Conservation (phyloP, 2,113 vertebrate genomes). For the Megaleporinus macrocephalus region DNA sequence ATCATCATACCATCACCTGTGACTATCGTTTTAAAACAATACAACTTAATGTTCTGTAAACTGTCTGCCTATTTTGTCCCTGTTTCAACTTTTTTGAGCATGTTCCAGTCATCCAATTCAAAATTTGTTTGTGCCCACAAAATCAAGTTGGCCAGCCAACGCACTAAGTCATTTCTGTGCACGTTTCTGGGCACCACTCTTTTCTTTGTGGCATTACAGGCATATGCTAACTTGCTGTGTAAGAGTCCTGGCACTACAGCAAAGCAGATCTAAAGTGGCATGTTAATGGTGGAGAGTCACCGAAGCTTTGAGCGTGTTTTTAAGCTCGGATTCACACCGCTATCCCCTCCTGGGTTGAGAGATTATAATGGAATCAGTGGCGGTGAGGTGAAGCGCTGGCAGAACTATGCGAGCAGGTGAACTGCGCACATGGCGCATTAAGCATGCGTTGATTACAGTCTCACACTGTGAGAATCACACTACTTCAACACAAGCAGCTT, state of each 20-base stretch:
- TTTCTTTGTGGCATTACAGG: background rate
- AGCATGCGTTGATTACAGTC: slow-evolving; percentile 43
- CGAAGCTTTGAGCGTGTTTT: background rate
- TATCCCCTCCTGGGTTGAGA: background rate
- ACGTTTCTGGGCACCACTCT: background rate
- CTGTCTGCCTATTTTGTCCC: too few relatives aligned
- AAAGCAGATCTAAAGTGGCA: background rate
- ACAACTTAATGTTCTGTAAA: too few relatives aligned
- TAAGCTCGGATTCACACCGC: background rate
- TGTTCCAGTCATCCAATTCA: too few relatives aligned
- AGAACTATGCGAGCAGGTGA: background rate
- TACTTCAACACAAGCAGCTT: slow-evolving; percentile 34
- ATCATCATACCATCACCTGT: too few relatives aligned
- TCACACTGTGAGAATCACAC: slow-evolving; percentile 43
- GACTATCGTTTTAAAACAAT: too few relatives aligned
- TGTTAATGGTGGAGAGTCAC: background rate
- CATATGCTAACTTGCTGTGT: background rate
- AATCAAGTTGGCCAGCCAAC: too few relatives aligned
- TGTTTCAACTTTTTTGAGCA: too few relatives aligned
- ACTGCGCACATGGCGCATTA: slow-evolving; percentile 27
- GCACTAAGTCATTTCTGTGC: too few relatives aligned
- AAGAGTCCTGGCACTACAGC: background rate
- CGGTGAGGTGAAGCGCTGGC: background rate
- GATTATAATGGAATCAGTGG: background rate
- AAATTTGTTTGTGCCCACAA: too few relatives aligned